Base-by-base conservation (phyloP, 2,888 invertebrate species). In the Adelognathus sp. region DNA sequence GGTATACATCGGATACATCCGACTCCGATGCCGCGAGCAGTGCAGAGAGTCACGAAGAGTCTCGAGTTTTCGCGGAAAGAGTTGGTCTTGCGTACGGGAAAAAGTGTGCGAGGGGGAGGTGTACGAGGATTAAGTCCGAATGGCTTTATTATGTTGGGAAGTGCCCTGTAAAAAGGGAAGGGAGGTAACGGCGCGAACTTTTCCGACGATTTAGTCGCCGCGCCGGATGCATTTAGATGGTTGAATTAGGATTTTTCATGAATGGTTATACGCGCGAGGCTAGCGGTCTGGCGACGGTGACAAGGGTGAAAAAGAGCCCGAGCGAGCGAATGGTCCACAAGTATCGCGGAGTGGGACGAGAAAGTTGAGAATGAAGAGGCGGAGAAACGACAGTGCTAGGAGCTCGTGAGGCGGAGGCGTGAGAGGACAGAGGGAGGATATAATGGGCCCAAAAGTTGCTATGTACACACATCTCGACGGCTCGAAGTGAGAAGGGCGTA, bases 141-240 rank as follows among this genome's bases (percentile, higher is more conserved):
- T 85, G 86, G 84, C 81, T 87, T 87, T 87, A 87, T 88, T 88
- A 88, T 86, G 86, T 86, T 83, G 79, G 85, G 83, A 85, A 84
- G 79, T 86, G 81, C 79, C 78, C 70, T 80, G 79, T 75, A 78
- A 70, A n/a, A n/a, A n/a, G n/a, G n/a, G n/a, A n/a, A n/a, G n/a
- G n/a, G 75, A 71, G 74, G 66, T 56, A 79, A 84, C 81, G 81
- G 82, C 82, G 81, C 82, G 76, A 82, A 83, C 82, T 82, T 82
- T 81, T 69, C 79, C 83, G 81, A 84, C 84, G 75, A 85, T 86
- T 86, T 85, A 85, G 84, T 31, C 79, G 66, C 72, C 67, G 73
- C 77, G 77, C 82, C 82, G 84, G 85, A 86, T 88, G 88, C 87
- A 89, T 89, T 89, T 87, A 87, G 85, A 88, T 86, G 84, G 84